These are phyloP conservation scores for Metellina segmentata DNA, from an alignment of 2,888 invertebrate species.

Conservation along the genomic window DNA sequence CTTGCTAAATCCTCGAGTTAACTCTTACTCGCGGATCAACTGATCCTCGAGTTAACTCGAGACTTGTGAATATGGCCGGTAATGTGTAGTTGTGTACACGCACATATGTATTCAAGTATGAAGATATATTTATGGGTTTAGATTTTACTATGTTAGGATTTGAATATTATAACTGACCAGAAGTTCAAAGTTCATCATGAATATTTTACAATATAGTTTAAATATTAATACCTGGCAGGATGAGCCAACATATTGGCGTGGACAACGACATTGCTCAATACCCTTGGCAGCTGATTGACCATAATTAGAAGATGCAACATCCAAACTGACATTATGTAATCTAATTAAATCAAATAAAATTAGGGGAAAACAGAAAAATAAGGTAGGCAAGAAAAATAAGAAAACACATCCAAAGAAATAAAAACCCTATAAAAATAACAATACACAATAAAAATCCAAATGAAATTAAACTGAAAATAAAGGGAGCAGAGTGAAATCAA, in stretches of 20 bases:
- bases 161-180: too few species aligned
- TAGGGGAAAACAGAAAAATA: neutral
- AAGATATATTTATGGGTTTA: too few species aligned
- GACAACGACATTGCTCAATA: constrained; percentile 93
- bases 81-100: too few species aligned
- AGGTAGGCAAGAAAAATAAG: neutral
- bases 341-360: constrained; percentile 81
- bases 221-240: constrained; percentile 88
- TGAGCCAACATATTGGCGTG: constrained; percentile 88
- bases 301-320: constrained; percentile 87
- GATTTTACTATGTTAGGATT: too few species aligned
- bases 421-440: neutral
- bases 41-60: too few species aligned
- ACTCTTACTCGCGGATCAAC: too few species aligned
- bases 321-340: constrained; percentile 89
- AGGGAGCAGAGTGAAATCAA: neutral
- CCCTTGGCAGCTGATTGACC: constrained; percentile 86
- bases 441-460: neutral
- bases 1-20: too few species aligned
- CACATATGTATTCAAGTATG: too few species aligned
- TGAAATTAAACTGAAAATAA: neutral
- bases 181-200: too few species aligned
- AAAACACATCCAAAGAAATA: neutral
- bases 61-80: too few species aligned
- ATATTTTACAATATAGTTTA: too few species aligned